Evolutionary conservation across 2,797 vertebrate species (phyloP), one percentile per base, ranked within the genome.

Genomic region (Hypotaenidia okinawae): DNA sequence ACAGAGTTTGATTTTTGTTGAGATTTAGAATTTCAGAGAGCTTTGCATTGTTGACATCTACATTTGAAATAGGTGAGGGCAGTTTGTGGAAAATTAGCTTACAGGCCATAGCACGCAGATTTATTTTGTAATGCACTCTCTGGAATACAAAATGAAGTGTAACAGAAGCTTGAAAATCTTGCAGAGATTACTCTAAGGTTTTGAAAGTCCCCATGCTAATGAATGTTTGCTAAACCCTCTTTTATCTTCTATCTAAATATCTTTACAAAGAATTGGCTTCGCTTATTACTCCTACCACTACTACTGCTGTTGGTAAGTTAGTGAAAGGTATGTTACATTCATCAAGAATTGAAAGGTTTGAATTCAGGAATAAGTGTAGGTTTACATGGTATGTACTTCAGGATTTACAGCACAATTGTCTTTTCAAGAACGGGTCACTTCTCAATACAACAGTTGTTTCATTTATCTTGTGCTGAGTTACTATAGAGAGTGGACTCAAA

Each of bases 401-500:
- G 91, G 83, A 93, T 95, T 95, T 96, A 89, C 84, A 86, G 52
- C 17, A 54, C 39, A 64, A 91, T 61, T 88, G 67, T 80, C 70
- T 91, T 77, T 91, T 81, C 52, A 90, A 86, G 79, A 93, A 88
- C 84, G 39, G 68, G 79, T 84, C 80, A 90, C 68, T 96, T 92
- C 87, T 61, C 70, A 72, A 73, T 82, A 41, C 39, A 89, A 61
- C 73, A 89, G 83, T 83, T 87, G 43, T 88, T 90, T 95, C 89
- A 93, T 94, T 87, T 86, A 69, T 94, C 90, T 93, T 89, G 17
- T 69, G 39, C 43, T 73, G 63, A 84, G 41, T 93, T 94, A 94
- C 73, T 87, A 82, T 63, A 91, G 15, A 16, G 21, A 80, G 45
- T 16, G 11, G 70, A 47, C 59, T 88, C 49, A 67, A 59, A 84